Percentiles rank a stretch among this genome's conserved stretches.
phyloP scores from a whole-genome alignment of 2,797 vertebrate species.

The Paratrypauchen microcephalus region DNA sequence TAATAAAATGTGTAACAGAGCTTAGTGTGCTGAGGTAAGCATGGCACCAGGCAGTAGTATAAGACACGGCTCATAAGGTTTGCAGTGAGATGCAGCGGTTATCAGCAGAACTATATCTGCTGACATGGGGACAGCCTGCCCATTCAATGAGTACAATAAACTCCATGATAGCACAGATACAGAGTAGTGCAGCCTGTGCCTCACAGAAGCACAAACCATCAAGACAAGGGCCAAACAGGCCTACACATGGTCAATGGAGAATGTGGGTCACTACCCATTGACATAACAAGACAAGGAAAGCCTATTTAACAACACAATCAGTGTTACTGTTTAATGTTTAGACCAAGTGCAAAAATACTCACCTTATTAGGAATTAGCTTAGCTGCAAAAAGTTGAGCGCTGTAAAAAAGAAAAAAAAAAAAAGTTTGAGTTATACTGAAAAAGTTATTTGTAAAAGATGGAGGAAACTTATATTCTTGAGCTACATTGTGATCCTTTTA shows the following conservation, averaged over 20 bases:
- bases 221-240: constrained; percentile 23
- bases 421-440: neutral
- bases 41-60: constrained; percentile 26
- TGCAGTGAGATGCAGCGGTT: constrained; percentile 28
- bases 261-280: constrained; percentile 20
- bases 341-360: neutral
- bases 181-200: constrained; percentile 27
- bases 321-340: constrained; percentile 1
- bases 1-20: neutral
- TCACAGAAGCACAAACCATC: constrained; percentile 24
- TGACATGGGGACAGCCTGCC: constrained; percentile 54
- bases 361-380: neutral
- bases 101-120: constrained; percentile 58
- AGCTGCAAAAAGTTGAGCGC: too few relatives aligned
- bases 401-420: neutral
- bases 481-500: neutral
- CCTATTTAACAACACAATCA: constrained; percentile 9
- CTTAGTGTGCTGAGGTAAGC: constrained; percentile 9
- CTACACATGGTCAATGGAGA: constrained; percentile 23
- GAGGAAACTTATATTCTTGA: neutral
- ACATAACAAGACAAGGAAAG: constrained; percentile 6
- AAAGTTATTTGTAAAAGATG: too few relatives aligned
- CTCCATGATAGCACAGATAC: constrained; percentile 57
- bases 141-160: constrained; percentile 66
- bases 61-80: constrained; percentile 29